These are phyloP conservation scores for Geopemphigus sp. DNA, from an alignment of 1,140 invertebrate genomes.

Conservation along the genomic window DNA sequence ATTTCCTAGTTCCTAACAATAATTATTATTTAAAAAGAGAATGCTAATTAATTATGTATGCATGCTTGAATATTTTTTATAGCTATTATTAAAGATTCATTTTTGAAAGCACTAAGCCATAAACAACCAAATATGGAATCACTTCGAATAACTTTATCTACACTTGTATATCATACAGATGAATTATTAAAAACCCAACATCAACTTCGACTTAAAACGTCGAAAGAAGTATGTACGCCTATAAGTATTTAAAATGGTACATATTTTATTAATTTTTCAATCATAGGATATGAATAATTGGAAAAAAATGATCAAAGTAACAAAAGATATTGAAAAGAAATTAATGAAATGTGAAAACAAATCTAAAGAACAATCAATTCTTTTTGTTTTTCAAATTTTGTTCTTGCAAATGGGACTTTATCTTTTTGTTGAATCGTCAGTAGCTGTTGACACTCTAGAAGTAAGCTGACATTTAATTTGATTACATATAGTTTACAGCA, in stretches of 20 bases:
- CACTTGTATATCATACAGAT: conserved; percentile 42
- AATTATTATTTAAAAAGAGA: neutral
- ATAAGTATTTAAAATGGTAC: neutral
- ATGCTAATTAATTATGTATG: neutral
- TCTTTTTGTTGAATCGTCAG: conserved; percentile 47
- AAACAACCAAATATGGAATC: conserved; percentile 48
- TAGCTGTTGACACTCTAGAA: conserved; percentile 40
- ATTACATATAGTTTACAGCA: neutral
- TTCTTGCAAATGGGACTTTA: conserved; percentile 48
- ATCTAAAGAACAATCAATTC: conserved; percentile 44
- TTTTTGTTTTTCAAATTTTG: conserved; percentile 47
- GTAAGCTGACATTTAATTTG: neutral
- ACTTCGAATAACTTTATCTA: conserved; percentile 36
- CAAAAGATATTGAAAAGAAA: conserved; percentile 46
- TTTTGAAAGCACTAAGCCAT: conserved; percentile 49
- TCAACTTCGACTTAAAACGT: conserved; percentile 18
- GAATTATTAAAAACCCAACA: conserved; percentile 8
- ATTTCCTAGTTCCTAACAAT: neutral
- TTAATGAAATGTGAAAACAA: conserved; percentile 40
- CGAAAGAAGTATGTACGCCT: conserved; percentile 27
- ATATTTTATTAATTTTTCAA: neutral
- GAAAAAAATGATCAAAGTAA: conserved; percentile 42
- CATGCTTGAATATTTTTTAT: neutral
- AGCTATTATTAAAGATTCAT: conserved; percentile 46
- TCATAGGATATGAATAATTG: conserved; percentile 39